A percentile compares a stretch with the other conserved stretches of the same genome.
Conservation (phyloP, 2,797 vertebrate genomes). For the Percopsis omiscomaycus region DNA sequence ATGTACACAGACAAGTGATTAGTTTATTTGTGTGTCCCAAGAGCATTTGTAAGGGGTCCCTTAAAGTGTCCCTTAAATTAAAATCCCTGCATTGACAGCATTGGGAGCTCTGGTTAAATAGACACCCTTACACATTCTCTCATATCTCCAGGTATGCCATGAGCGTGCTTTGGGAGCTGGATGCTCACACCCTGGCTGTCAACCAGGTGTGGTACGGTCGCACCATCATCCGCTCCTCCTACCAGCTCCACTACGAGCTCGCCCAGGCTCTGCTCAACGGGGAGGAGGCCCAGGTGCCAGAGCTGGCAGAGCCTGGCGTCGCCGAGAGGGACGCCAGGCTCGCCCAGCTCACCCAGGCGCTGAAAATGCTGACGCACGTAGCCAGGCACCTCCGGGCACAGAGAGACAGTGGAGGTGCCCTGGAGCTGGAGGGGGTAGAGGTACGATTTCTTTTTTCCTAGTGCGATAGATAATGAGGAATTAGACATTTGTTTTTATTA, state of each 20-base stretch:
- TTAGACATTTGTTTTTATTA: no score
- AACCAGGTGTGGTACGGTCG: slow-evolving; percentile 81
- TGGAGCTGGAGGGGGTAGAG: slow-evolving; percentile 94
- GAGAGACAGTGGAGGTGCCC: slow-evolving; percentile 84
- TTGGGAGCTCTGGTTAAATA: no score
- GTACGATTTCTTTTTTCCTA: slow-evolving; percentile 23
- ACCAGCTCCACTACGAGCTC: slow-evolving; percentile 91
- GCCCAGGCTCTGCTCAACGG: slow-evolving; percentile 88
- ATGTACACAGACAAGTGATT: background rate
- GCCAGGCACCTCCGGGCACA: slow-evolving; percentile 81
- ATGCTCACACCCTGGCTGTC: slow-evolving; percentile 74
- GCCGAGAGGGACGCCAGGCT: slow-evolving; percentile 62
- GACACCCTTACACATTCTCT: no score
- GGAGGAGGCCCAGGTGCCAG: slow-evolving; percentile 76
- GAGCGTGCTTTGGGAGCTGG: slow-evolving; percentile 91
- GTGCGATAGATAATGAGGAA: no score
- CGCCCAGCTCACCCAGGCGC: slow-evolving; percentile 77
- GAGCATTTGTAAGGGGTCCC: no score
- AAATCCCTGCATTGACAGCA: background rate
- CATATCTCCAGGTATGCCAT: slow-evolving; percentile 84
- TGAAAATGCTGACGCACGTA: slow-evolving; percentile 81
- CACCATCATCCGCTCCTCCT: slow-evolving; percentile 88
- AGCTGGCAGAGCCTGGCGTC: slow-evolving; percentile 73
- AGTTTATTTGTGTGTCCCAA: background rate
- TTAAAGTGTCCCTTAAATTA: no score